phyloP scores from a whole-genome alignment of 1,140 invertebrate species.

The Caenorhabditis briggsae region DNA sequence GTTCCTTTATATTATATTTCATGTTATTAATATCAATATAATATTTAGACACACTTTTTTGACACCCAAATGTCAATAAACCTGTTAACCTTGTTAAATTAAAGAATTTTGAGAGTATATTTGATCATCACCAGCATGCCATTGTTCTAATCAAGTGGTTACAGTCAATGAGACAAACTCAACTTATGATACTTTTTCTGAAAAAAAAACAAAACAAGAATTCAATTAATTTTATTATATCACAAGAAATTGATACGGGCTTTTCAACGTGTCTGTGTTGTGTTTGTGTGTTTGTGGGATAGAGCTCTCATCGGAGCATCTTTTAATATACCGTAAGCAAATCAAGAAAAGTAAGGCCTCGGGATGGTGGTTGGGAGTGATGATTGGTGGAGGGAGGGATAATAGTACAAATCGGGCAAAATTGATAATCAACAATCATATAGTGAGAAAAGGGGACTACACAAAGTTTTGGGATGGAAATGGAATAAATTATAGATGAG shows the following conservation, averaged over 20 bases:
- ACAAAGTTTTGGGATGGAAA: neutral
- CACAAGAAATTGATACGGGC: constrained; percentile 6
- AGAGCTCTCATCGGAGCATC: constrained; percentile 31
- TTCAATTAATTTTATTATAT: constrained; percentile 12
- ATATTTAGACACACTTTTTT: too few relatives aligned
- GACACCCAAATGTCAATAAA: too few relatives aligned
- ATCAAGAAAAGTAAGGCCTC: constrained; percentile 49
- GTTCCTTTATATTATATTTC: too few relatives aligned
- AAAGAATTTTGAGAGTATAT: too few relatives aligned
- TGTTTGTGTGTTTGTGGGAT: constrained; percentile 12
- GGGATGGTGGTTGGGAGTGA: neutral
- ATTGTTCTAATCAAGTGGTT: too few relatives aligned
- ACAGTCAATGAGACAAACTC: too few relatives aligned
- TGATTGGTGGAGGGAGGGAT: neutral
- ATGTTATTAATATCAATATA: too few relatives aligned
- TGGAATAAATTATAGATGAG: constrained; percentile 41
- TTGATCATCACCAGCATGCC: too few relatives aligned
- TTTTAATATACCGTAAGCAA: constrained; percentile 42
- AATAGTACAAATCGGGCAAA: neutral
- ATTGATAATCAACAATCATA: neutral
- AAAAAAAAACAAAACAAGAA: too few relatives aligned
- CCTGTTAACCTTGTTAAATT: too few relatives aligned
- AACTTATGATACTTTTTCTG: too few relatives aligned
- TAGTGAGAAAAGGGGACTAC: neutral
- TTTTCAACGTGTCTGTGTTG: neutral